Evolutionary conservation across 2,113 vertebrate genomes (phyloP), one percentile per base, ranked within the genome.

Genomic region (Ctenomys sociabilis): DNA sequence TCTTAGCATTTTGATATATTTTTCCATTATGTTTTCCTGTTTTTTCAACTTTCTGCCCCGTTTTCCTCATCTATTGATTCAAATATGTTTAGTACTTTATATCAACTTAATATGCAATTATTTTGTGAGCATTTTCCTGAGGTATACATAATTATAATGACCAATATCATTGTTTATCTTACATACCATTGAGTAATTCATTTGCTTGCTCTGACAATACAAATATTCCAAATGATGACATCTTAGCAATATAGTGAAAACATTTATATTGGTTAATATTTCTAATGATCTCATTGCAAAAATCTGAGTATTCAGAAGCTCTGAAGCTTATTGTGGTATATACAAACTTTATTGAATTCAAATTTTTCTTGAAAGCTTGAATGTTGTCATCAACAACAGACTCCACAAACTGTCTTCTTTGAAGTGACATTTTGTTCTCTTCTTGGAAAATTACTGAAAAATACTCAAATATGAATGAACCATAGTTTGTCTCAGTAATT

Each of bases 321-420:
- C 59, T 92, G n/a, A 37, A 70, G n/a, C 35, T 88, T 72, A 66
- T 35, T 72, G 37, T 92, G 43, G 30, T 78, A 1, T 11, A 72
- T 78, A 68, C 37, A 63, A 85, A n/a, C 78, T 96, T 80, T 90
- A 87, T 4, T 49, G 32, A 90, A 85, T 87, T n/a, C 22, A 52
- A 35, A 21, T 19, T 54, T 80, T 93, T 93, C 30, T 63, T 16
- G 19, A 61, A 77, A 77, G 3, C 35, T 82, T 68, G 57, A 86
- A 21, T 80, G 52, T 80, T 54, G 77, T 35, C 45, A 92, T 57
- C 70, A 80, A n/a, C 66, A 84, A 68, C 30, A 75, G 64, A 81
- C 75, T 37, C 14, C 90, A 52, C 77, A 57, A 85, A 49, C 81
- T 68, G 26, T 81, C 78, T 88, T n/a, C 37, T 85, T 59, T 59